A percentile compares a stretch with the other conserved stretches of the same genome.
These are phyloP conservation scores for Plebejus melissa DNA, from an alignment of 2,888 invertebrate species.

Conservation along the genomic window DNA sequence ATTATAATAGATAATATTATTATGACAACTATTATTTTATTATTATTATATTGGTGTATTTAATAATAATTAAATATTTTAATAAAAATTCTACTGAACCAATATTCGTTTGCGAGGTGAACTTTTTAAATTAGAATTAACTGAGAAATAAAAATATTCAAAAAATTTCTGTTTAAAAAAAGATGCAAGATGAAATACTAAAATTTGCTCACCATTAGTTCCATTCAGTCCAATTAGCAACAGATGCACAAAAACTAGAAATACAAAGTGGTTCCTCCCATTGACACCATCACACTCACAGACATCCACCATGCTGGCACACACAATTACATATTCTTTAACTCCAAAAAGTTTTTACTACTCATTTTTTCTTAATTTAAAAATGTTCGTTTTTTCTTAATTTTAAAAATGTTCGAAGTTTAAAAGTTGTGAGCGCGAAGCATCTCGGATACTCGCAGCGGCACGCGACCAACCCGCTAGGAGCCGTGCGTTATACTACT, in stretches of 20 bases:
- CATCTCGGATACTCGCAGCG: constrained; percentile 46
- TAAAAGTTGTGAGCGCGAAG: constrained; percentile 55
- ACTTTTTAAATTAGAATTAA: background rate
- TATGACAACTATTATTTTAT: too few species aligned
- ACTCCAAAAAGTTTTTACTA: constrained; percentile 37
- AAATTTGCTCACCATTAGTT: constrained; percentile 65
- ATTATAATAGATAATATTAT: too few species aligned
- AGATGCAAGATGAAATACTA: background rate
- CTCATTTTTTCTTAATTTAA: constrained; percentile 21
- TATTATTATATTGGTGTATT: too few species aligned
- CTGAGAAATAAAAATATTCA: background rate
- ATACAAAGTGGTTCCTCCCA: constrained; percentile 76
- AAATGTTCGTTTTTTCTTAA: constrained; percentile 38
- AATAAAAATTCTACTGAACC: background rate
- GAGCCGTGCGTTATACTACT: constrained; percentile 68
- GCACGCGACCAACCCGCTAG: constrained; percentile 60
- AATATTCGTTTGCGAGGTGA: background rate
- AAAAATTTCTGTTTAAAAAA: background rate
- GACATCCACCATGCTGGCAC: constrained; percentile 77
- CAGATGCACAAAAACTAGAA: constrained; percentile 74
- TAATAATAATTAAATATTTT: background rate
- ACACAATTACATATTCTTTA: constrained; percentile 67
- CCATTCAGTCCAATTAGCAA: constrained; percentile 75
- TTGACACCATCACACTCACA: constrained; percentile 74
- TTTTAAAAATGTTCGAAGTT: constrained; percentile 44